Base-by-base conservation (phyloP, 2,888 invertebrate genomes). In the Amiota communis region DNA sequence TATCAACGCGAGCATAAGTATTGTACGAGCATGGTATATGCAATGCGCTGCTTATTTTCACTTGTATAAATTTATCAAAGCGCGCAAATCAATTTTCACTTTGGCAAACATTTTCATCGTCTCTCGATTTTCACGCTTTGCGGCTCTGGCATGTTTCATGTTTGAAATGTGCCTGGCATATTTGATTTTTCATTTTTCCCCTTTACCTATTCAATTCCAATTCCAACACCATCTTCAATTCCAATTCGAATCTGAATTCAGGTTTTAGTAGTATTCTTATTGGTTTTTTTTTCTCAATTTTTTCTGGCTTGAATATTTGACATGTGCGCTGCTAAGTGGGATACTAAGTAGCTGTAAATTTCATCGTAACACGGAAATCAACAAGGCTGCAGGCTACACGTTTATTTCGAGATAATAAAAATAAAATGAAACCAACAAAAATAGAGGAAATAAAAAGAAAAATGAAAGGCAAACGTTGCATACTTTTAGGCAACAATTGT, bases 311-410 rank as follows among this genome's bases (percentile, higher is more conserved):
- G 36, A 36, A 36, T 36, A 6, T 36, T 36, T 36, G 36, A 36
- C 36, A 36, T 36, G 3, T 36, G 36, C 36, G 36, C 36, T 36
- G 36, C 36, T 36, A 36, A 36, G 36, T 13, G 23, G 59, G 36
- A 10, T 36, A 23, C 67, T 68, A 68, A 68, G 67, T 68, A 68
- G 67, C 67, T 68, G 51, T 68, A 51, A 68, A 68, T 68, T 68
- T 51, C 8, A 51, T 12, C n/a, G 13, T 51, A 51, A 20, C 36
- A 36, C 36, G 36, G 63, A 11, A 6, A 63, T 63, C 36, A 51
- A 68, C 46, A 36, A 6, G 49, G 17, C 67, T 68, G 67, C 67
- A 68, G 67, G 67, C 67, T n/a, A 17, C 23, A 13, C 17, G 36
- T 36, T 59, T 59, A 36, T 6, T 36, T 36, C 13, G 17, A 68